phyloP scores from a whole-genome alignment of 2,797 vertebrate species.

The Allochrocebus solatus region DNA sequence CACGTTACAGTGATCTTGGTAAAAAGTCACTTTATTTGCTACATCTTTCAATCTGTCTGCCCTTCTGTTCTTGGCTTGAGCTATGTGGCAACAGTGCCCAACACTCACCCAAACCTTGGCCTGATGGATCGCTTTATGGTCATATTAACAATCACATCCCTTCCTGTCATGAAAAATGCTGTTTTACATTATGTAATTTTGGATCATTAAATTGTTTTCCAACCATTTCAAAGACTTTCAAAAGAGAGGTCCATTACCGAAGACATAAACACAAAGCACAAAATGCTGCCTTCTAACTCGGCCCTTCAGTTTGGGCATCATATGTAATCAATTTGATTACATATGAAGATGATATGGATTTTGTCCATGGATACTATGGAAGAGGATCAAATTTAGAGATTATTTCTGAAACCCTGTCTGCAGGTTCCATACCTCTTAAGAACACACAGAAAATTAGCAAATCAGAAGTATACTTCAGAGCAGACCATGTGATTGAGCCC shows the following conservation, averaged over 20 bases:
- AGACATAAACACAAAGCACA: not conserved
- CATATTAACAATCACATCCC: not conserved
- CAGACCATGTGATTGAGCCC: not conserved
- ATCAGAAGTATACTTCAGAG: not conserved
- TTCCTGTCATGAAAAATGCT: conserved; percentile 8
- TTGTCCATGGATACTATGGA: not conserved
- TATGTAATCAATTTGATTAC: not conserved
- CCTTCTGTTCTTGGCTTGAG: not conserved
- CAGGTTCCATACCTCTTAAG: conserved; percentile 14
- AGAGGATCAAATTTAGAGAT: not conserved
- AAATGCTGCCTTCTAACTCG: not conserved
- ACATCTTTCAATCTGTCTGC: conserved; percentile 59
- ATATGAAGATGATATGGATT: not conserved
- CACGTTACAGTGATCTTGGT: conserved; percentile 68
- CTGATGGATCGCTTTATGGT: not conserved
- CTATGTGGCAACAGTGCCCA: conserved; percentile 30
- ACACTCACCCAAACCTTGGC: conserved; percentile 76
- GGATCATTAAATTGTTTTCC: conserved; percentile 5
- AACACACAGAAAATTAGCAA: not conserved
- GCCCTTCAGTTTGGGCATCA: not conserved
- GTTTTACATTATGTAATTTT: not conserved
- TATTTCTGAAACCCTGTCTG: not conserved
- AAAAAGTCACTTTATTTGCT: conserved; percentile 67
- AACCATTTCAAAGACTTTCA: conserved; percentile 46
- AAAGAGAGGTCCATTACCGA: conserved; percentile 38